Conservation (phyloP, 2,113 vertebrate genomes). For the Corvus hawaiiensis region DNA sequence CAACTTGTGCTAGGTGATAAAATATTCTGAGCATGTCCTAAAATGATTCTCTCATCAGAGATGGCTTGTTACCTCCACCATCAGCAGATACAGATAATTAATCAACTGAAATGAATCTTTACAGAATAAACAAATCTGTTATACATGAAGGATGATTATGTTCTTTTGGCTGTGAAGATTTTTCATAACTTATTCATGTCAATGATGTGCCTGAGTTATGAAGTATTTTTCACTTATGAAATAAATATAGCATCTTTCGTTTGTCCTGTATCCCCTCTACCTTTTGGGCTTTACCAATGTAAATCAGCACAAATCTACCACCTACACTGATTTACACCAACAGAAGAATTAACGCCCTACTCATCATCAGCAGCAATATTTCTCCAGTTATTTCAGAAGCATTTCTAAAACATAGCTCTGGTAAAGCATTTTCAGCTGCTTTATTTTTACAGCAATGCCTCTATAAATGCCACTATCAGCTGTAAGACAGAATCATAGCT, state of each 20-base stretch:
- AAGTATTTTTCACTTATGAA: slow-evolving; percentile 61
- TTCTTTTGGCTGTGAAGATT: slow-evolving; percentile 74
- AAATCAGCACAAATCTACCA: not conserved
- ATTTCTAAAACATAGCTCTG: not conserved
- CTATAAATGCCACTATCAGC: not conserved
- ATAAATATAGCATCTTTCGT: slow-evolving; percentile 67
- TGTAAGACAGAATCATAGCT: not conserved
- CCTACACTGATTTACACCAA: not conserved
- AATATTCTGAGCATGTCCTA: slow-evolving; percentile 76
- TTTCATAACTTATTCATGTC: slow-evolving; percentile 79
- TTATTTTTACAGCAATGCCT: not conserved
- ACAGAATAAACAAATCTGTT: slow-evolving; percentile 82
- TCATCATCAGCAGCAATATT: not conserved
- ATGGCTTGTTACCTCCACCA: slow-evolving; percentile 74
- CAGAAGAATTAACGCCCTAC: not conserved
- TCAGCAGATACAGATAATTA: slow-evolving; percentile 79
- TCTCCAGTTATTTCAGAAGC: not conserved
- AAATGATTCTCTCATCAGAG: slow-evolving; percentile 77
- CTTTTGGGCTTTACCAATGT: not conserved
- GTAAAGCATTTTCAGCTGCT: not conserved
- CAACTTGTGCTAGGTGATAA: slow-evolving; percentile 58
- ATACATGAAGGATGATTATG: slow-evolving; percentile 80
- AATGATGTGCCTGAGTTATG: slow-evolving; percentile 47
- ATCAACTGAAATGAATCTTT: slow-evolving; percentile 81
- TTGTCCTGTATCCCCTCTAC: slow-evolving; percentile 44